Evolutionary conservation across 2,888 invertebrate genomes (phyloP).

Genomic region (Xanthorhoe spadicearia): DNA sequence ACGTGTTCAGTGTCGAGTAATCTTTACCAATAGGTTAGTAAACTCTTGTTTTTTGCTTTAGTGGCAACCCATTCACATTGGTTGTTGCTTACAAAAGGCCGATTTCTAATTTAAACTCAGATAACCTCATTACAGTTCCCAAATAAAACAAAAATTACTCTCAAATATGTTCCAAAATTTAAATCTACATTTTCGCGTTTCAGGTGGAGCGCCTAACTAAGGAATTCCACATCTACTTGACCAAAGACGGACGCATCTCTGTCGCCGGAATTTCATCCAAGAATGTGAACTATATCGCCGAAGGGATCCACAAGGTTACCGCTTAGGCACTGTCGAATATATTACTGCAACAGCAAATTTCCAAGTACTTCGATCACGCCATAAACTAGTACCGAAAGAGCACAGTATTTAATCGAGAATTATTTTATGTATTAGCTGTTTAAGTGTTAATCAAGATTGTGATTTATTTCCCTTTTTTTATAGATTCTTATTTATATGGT

Average conservation of each 20-base stretch:
- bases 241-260: constrained; percentile 99
- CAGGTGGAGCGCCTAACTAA: constrained; percentile 94
- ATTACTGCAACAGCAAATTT: constrained; percentile 33
- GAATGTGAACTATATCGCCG: constrained; percentile 97
- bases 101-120: too few relatives aligned
- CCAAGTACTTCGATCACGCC: constrained; percentile 42
- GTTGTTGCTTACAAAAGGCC: too few relatives aligned
- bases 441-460: constrained; percentile 34
- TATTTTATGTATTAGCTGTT: constrained; percentile 33
- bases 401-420: constrained; percentile 63
- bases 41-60: too few relatives aligned
- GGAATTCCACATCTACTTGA: constrained; percentile 96
- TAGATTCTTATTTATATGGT: constrained; percentile 28
- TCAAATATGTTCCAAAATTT: background rate
- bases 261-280: constrained; percentile 98
- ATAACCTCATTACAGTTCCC: too few relatives aligned
- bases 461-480: constrained; percentile 38
- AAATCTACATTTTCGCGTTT: constrained; percentile 47
- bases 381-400: constrained; percentile 48
- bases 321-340: constrained; percentile 80
- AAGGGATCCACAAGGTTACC: constrained; percentile 96
- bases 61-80: too few relatives aligned
- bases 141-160: too few relatives aligned
- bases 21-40: too few relatives aligned
- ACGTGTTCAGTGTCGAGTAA: too few relatives aligned